Evolutionary conservation across 2,888 invertebrate genomes (phyloP), one percentile per base, ranked within the genome.

Genomic region (Leptarthrus brevirostris): DNA sequence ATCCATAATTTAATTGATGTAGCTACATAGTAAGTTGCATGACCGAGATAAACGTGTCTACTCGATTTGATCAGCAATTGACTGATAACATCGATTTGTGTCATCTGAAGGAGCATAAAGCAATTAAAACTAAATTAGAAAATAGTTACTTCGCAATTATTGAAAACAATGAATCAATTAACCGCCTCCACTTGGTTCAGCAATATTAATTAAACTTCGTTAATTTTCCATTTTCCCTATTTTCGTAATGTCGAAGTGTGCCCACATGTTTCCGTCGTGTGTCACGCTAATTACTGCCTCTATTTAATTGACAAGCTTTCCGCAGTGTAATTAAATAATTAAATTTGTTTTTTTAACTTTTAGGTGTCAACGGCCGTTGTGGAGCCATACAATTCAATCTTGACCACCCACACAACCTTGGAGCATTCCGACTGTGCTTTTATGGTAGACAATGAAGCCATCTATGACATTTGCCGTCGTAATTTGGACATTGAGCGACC

Each of bases 371-470:
- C 92, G 4, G 92, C 92, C 14, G 92, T 93, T 2, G 92, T 93
- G 56, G 93, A 93, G 85, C 96, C 96, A 0, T 97, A 96, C 88
- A 96, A 96, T 86, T 95, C 96, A 0, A 95, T 96, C 81, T 86
- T 96, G 78, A 96, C 95, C 16, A 96, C 96, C 4, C 96, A 96
- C 86, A 96, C 95, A 1, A 95, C 95, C 0, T 85, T 92, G 79
- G 91, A 91, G 84, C 95, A 95, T 86, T 93, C 93, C 0, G 94
- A 95, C 86, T 95, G 94, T 85, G 93, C 94, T 72, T 95, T 95
- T 86, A 94, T 94, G 94, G 94, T 94, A n/a, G 95, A 95, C 86
- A 95, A 95, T 83, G 93, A 90, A 85, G 94, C 89, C 82, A 94
- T 94, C 80, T 95, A 95, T 84, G 94, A 94, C 83, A 95, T 95